These are phyloP conservation scores for Myripristis jacobus DNA, from an alignment of 2,797 vertebrate species.

Conservation along the genomic window DNA sequence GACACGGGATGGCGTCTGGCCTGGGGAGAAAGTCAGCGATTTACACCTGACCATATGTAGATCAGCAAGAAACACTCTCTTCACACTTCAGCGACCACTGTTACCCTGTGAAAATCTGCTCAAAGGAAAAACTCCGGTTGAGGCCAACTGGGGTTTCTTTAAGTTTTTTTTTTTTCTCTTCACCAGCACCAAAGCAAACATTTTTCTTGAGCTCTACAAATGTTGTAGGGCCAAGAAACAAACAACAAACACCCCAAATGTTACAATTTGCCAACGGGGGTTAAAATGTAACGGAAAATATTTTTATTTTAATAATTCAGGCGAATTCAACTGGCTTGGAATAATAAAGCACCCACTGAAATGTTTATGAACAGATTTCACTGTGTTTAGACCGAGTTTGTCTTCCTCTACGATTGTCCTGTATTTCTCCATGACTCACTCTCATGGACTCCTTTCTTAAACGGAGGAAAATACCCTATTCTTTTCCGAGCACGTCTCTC, in stretches of 20 bases:
- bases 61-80: constrained; percentile 11
- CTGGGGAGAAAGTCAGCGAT: not conserved
- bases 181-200: constrained; percentile 34
- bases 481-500: not conserved
- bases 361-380: constrained; percentile 33
- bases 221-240: constrained; percentile 39
- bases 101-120: constrained; percentile 31
- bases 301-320: constrained; percentile 5
- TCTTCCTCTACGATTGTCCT: not conserved
- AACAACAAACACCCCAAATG: constrained; percentile 55
- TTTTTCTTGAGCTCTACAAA: constrained; percentile 22
- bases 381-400: constrained; percentile 12
- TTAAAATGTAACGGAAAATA: constrained; percentile 26
- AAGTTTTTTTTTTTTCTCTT: not conserved
- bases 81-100: constrained; percentile 30
- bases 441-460: not conserved
- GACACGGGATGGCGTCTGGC: not conserved
- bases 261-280: constrained; percentile 35
- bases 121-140: not conserved
- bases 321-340: constrained; percentile 42
- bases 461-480: not conserved
- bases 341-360: constrained; percentile 41
- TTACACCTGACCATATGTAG: constrained; percentile 2
- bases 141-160: not conserved
- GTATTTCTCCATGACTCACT: not conserved